Evolutionary conservation across 2,888 invertebrate species (phyloP).

Genomic region (Mellilla xanthometata): DNA sequence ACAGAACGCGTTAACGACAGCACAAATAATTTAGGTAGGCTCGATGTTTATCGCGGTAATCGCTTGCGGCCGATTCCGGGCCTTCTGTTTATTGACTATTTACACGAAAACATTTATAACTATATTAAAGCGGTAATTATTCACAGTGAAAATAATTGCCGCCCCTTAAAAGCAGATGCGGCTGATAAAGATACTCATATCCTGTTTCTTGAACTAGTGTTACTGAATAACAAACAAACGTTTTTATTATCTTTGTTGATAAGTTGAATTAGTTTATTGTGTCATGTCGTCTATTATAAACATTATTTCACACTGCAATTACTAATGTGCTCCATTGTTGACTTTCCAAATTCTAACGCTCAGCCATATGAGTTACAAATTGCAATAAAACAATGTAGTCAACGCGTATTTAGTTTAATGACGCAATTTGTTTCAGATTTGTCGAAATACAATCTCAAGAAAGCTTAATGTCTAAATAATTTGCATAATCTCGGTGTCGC

Average conservation of each 20-base stretch:
- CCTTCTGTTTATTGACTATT: conserved; percentile 52
- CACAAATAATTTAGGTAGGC: conserved; percentile 57
- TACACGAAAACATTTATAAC: conserved; percentile 49
- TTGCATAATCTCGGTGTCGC: conserved; percentile 29
- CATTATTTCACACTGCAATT: conserved; percentile 24
- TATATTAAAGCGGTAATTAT: conserved; percentile 34
- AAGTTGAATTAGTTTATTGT: conserved; percentile 5
- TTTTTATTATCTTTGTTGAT: conserved; percentile 16
- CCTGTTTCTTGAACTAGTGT: conserved; percentile 31
- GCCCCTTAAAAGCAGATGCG: conserved; percentile 38
- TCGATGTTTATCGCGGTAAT: conserved; percentile 65
- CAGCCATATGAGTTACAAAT: background rate
- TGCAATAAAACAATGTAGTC: background rate
- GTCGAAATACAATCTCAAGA: conserved; percentile 7
- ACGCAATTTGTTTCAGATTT: conserved; percentile 15
- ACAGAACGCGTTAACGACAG: conserved; percentile 60
- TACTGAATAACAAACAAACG: conserved; percentile 12
- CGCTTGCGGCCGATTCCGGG: conserved; percentile 61
- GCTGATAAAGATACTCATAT: conserved; percentile 34
- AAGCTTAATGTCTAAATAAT: conserved; percentile 30
- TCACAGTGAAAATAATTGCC: conserved; percentile 23
- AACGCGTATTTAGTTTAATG: conserved; percentile 2
- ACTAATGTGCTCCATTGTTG: conserved; percentile 17
- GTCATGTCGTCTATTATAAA: conserved; percentile 23
- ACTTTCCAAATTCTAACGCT: conserved; percentile 15